These are phyloP conservation scores for Anaspis maculata DNA, from an alignment of 2,888 invertebrate species.

Conservation along the genomic window DNA sequence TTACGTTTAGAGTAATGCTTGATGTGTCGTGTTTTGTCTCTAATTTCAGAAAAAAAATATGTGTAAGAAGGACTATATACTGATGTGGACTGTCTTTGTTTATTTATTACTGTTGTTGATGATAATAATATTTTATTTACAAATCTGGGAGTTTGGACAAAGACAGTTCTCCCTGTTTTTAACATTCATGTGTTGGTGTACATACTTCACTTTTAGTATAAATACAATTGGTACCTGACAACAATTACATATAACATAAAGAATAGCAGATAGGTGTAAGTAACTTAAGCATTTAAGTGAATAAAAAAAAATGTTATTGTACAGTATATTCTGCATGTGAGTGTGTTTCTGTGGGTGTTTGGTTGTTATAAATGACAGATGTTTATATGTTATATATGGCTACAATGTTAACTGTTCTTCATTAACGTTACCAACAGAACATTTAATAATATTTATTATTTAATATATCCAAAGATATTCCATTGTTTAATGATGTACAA, in stretches of 20 bases:
- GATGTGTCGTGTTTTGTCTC: no score
- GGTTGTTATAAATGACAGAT: constrained; percentile 29
- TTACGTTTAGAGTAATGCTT: no score
- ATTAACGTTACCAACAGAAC: constrained; percentile 29
- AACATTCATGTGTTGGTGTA: constrained; percentile 7
- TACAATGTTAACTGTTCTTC: constrained; percentile 33
- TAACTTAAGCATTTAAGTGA: constrained; percentile 1
- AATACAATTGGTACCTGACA: constrained; percentile 32
- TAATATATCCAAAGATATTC: constrained; percentile 29
- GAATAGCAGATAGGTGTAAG: constrained; percentile 9
- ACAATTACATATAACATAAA: constrained; percentile 29
- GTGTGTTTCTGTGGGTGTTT: constrained; percentile 18
- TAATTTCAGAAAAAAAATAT: no score
- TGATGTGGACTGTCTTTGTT: no score
- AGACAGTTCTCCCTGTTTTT: neutral
- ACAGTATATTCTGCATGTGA: constrained; percentile 17
- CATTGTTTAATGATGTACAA: constrained; percentile 26
- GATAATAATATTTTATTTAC: no score
- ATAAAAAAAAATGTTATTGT: constrained; percentile 16
- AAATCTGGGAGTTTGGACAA: neutral
- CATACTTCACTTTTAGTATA: constrained; percentile 15
- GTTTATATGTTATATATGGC: constrained; percentile 27
- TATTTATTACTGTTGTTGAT: no score
- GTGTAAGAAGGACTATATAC: no score
- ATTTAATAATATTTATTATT: constrained; percentile 30